Percentiles rank a stretch among this genome's conserved stretches.
Evolutionary conservation across 2,113 vertebrate species (phyloP).

Genomic region (Thinocorus orbignyianus): DNA sequence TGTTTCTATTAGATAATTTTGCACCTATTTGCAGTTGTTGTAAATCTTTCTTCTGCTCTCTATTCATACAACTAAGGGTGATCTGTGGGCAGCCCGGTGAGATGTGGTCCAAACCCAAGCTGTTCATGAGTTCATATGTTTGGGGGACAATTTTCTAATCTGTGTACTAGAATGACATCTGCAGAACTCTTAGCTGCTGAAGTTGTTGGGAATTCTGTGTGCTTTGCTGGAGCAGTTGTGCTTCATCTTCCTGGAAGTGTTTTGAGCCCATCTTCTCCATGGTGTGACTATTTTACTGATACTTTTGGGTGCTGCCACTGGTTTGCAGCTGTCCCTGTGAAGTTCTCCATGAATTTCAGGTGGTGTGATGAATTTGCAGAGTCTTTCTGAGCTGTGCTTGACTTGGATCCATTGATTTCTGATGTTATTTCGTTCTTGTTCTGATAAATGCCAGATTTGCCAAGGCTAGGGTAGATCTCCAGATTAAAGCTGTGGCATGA

Average conservation of each 20-base stretch:
- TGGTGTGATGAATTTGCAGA: not conserved
- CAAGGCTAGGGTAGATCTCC: not conserved
- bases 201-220: not conserved
- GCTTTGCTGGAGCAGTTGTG: not conserved
- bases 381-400: not conserved
- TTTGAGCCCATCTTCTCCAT: not conserved
- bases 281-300: not conserved
- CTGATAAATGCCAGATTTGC: not conserved
- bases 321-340: not conserved
- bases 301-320: not conserved
- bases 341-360: not conserved
- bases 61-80: not conserved
- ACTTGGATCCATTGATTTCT: not conserved
- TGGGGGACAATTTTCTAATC: not conserved
- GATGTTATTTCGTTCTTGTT: not conserved
- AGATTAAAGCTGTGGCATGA: not conserved
- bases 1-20: not conserved
- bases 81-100: not conserved
- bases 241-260: not conserved
- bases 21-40: not conserved
- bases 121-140: not conserved
- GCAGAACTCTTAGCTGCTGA: not conserved
- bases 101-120: not conserved
- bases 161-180: not conserved
- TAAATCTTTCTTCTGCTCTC: not conserved